These are phyloP conservation scores for Panonychus citri DNA, from an alignment of 1,140 invertebrate genomes.

Conservation along the genomic window DNA sequence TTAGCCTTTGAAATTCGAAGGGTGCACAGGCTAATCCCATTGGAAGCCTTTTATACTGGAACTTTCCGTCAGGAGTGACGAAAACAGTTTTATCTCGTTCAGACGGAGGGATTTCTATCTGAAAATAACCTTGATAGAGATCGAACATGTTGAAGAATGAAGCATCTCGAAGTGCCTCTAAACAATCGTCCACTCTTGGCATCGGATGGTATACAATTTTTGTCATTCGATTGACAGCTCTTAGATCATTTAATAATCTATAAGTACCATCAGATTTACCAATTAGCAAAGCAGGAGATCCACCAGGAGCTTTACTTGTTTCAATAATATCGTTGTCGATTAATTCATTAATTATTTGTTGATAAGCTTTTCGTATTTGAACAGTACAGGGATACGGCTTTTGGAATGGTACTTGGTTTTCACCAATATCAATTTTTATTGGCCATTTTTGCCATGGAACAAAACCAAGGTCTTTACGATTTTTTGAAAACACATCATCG, in stretches of 20 bases:
- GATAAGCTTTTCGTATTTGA: too few relatives aligned
- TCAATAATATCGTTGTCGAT: not conserved
- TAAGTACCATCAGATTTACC: not conserved
- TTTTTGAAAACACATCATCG: too few relatives aligned
- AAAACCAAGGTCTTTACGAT: too few relatives aligned
- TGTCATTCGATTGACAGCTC: not conserved
- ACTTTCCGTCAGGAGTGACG: slow-evolving; percentile 17
- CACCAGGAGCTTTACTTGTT: not conserved
- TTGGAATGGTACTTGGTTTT: too few relatives aligned
- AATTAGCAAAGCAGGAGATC: not conserved
- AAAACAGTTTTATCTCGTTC: slow-evolving; percentile 4
- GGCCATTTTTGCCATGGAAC: too few relatives aligned
- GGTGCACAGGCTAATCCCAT: slow-evolving; percentile 28
- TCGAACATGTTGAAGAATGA: not conserved
- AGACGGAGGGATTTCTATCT: not conserved
- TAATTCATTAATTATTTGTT: too few relatives aligned
- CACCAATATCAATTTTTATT: too few relatives aligned
- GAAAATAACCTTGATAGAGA: not conserved
- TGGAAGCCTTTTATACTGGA: slow-evolving; percentile 21
- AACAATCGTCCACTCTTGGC: not conserved
- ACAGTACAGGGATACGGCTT: too few relatives aligned
- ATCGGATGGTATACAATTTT: not conserved
- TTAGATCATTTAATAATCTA: not conserved
- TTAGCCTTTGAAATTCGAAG: slow-evolving; percentile 27
- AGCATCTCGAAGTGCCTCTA: not conserved